Base-by-base conservation (phyloP, 2,797 vertebrate genomes). In the Diglossa cyanea region DNA sequence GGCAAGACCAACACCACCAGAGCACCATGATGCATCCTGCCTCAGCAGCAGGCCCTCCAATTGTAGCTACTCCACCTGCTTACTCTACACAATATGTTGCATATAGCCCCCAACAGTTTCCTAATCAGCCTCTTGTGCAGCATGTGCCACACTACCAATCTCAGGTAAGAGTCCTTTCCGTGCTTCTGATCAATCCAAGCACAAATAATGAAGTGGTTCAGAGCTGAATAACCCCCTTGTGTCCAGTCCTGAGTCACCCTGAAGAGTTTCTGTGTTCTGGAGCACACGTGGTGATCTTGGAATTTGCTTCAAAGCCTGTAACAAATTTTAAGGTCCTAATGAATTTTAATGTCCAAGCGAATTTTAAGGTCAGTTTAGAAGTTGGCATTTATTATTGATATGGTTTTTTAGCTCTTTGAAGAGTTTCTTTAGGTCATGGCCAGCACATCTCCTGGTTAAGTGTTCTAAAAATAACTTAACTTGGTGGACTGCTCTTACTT, bases 121-220 rank as follows among this genome's bases (percentile, higher is more conserved):
- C 99, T 95, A 99, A 98, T 97, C 99, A 99, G 97, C 99, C 98
- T 31, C 98, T 99, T 65, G 98, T 99, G 91, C 99, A 99, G 98
- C 99, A 99, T 94, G 98, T 99, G 98, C 98, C 99, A 75, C 99
- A 99, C 96, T 99, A 99, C 97, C 99, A 99, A 40, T 99, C 99
- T 89, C 99, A 99, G 98, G 98, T 99, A 98, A 95, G 97, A 35
- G 62, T 48, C 7, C 6, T 76, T 54, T 60, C 14, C 6, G 2
- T 2, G 2, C 54, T 10, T 1, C 13, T 37, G 11, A 0, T 40
- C 33, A 17, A 9, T 54, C 47, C 60, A 70, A 60, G 0, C 30
- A 50, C 50, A 77, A 67, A 39, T 33, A 55, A 44, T 23, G 13
- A 23, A 57, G 24, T 28, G 45, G 8, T 6, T 93, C 47, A 17